Evolutionary conservation across 2,113 vertebrate species (phyloP), one percentile per base, ranked within the genome.

Genomic region (Pica pica): DNA sequence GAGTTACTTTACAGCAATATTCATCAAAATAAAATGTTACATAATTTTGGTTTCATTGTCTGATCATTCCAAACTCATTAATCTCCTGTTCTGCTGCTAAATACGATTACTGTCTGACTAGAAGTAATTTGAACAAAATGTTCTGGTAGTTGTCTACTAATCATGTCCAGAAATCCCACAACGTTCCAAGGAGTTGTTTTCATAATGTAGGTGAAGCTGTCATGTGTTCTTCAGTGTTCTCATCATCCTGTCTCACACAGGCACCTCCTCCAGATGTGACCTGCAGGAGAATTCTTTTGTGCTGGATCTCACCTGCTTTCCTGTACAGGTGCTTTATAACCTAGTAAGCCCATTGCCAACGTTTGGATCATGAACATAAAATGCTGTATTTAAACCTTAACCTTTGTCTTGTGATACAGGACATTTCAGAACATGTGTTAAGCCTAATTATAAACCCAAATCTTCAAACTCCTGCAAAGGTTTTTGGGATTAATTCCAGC

Each of bases 141-240:
- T 93, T 95, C 95, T 94, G 73, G 95, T 55, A 92, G 60, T 67
- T 78, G 50, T 69, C 87, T 70, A 71, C 28, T 94, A 93, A 91
- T 63, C 42, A 30, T 8, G 12, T 79, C 75, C 73, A 96, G 67
- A 88, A 89, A 93, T 81, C 23, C 33, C 30, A 65, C 37, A 67
- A 24, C 0, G 0, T 73, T 92, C 57, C 71, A 60, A 42, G 70
- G 69, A 67, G 39, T 21, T 91, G 56, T 89, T 85, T 85, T 83
- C 63, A 2, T 55, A 77, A 83, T 2, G 2, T 70, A 82, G 47
- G 18, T 67, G 37, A 84, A 93, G 92, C 59, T 73, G 30, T 93
- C 41, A 39, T 30, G 16, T 68, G 33, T 39, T 91, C 33, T 78
- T 73, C 63, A 64, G 10, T 76, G 47, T 73, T 83, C 55, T 77